Conservation (phyloP, 2,888 invertebrate species). For the Amphipyra tragopoginis region DNA sequence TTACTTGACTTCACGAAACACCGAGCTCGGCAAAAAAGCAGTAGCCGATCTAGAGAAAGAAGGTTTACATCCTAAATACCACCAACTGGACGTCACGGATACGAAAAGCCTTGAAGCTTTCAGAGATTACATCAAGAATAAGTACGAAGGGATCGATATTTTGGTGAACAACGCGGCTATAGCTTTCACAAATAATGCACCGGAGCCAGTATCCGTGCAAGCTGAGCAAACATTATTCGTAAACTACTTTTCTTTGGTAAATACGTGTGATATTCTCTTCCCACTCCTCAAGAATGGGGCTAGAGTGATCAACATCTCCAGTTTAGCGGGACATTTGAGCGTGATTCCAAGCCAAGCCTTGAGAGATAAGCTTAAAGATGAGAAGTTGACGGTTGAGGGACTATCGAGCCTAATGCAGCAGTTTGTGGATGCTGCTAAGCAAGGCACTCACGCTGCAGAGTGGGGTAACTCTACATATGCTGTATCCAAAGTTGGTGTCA, state of each 20-base stretch:
- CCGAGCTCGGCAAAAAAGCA: constrained; percentile 89
- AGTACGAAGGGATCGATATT: constrained; percentile 92
- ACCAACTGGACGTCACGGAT: constrained; percentile 92
- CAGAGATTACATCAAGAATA: constrained; percentile 89
- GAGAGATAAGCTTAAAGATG: constrained; percentile 85
- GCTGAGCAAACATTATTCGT: constrained; percentile 92
- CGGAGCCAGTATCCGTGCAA: constrained; percentile 91
- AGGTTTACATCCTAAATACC: constrained; percentile 89
- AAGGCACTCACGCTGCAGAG: constrained; percentile 74
- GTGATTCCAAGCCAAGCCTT: constrained; percentile 88
- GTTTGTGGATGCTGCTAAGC: constrained; percentile 90
- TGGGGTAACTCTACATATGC: constrained; percentile 92
- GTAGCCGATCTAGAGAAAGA: constrained; percentile 89
- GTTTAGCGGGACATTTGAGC: constrained; percentile 91
- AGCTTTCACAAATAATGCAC: constrained; percentile 90
- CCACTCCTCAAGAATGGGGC: constrained; percentile 92
- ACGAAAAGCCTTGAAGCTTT: constrained; percentile 90
- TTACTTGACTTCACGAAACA: constrained; percentile 92
- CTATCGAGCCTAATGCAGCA: constrained; percentile 91
- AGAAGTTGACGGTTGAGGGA: constrained; percentile 88
- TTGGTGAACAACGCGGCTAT: constrained; percentile 94
- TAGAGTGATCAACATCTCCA: constrained; percentile 93
- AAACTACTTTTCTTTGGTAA: constrained; percentile 92
- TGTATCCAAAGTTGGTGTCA: constrained; percentile 93
- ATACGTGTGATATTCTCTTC: constrained; percentile 92